phyloP scores from a whole-genome alignment of 2,113 vertebrate genomes.

The Pachycephala philippinensis region DNA sequence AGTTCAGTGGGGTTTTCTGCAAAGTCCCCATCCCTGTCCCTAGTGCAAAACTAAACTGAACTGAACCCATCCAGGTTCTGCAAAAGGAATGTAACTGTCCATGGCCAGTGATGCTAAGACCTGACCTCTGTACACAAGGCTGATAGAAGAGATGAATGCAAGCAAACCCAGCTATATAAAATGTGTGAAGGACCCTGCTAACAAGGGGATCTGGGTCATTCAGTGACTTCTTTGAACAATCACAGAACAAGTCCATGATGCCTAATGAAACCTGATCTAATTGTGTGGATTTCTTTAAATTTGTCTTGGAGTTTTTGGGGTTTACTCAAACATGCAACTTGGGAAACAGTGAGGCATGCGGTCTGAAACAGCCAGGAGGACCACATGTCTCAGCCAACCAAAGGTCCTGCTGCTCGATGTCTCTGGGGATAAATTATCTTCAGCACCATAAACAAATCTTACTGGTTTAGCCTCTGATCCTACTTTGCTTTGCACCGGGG shows the following conservation, averaged over 20 bases:
- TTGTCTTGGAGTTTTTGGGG: neutral
- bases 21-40: neutral
- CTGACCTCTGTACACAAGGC: neutral
- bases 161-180: neutral
- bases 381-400: neutral
- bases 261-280: neutral
- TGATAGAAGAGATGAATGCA: neutral
- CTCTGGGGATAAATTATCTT: neutral
- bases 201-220: neutral
- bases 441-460: neutral
- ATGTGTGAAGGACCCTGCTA: neutral
- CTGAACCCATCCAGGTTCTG: neutral
- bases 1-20: neutral
- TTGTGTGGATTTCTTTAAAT: neutral
- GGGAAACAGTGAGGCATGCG: neutral
- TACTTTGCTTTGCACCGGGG: neutral
- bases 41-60: neutral
- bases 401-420: accelerated
- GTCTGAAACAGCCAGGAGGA: neutral
- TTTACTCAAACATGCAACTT: neutral
- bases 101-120: neutral
- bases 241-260: neutral
- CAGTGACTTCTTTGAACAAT: neutral
- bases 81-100: neutral
- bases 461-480: neutral